Base-by-base conservation (phyloP, 2,113 vertebrate species). In the Erinaceus europaeus region DNA sequence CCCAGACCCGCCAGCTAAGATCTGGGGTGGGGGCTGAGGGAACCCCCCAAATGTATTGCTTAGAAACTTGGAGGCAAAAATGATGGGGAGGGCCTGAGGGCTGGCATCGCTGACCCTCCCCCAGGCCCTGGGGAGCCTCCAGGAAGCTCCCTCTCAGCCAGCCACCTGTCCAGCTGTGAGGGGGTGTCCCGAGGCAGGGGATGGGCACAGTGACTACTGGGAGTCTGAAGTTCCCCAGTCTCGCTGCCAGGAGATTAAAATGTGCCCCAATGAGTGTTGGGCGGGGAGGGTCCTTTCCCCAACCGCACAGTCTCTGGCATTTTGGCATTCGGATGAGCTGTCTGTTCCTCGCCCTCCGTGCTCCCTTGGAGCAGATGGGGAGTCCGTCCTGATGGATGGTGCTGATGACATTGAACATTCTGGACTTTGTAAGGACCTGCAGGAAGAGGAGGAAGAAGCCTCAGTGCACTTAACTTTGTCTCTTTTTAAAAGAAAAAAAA, bases 31-130 rank as follows among this genome's bases (percentile, higher is more conserved):
- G 93, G 93, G 36, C 89, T 89, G 91, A 91, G 91, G 82, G 86
- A 68, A 90, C 89, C 95, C 95, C 95, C 94, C 83, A 95, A 93
- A 94, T 91, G 94, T 96, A 96, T 96, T 96, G 95, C 95, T 96
- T 95, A 95, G 94, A 95, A 96, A 94, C 94, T 94, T 94, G 95
- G 94, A 96, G 95, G 89, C 93, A 94, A 90, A 83, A 92, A 93
- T 61, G 85, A 89, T 40, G 4, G 75, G 91, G 94, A 93, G 91
- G 67, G 68, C 68, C 84, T 55, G 38, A 94, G 94, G 87, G 95
- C 94, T 95, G 95, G 95, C 93, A 94, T 89, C 89, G 90, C 90
- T 68, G 84, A 87, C 90, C 90, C 90, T 89, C 78, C 78, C 92
- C 85, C 38, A 57, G 32, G 50, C 61, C 90, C 77, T 36, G 57